Evolutionary conservation across 2,888 invertebrate genomes (phyloP).

Genomic region (Conchocele bisecta): DNA sequence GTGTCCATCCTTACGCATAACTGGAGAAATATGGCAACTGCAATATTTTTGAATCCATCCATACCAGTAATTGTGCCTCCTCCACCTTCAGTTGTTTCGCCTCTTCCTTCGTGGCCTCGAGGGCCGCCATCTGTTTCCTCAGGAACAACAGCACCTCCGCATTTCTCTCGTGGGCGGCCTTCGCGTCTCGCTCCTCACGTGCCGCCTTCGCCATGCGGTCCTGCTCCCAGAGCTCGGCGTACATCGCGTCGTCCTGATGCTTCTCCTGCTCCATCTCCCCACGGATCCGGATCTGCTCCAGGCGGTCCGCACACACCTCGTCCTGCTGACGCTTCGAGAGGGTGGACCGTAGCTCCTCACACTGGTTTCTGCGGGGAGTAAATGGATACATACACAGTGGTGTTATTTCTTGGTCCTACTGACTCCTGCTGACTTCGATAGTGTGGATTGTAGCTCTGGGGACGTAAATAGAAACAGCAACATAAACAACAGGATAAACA

Average conservation of each 20-base stretch:
- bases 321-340: constrained; percentile 80
- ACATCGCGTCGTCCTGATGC: constrained; percentile 78
- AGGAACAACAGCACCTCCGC: constrained; percentile 76
- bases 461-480: too few relatives aligned
- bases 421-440: too few relatives aligned
- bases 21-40: too few relatives aligned
- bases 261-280: constrained; percentile 68
- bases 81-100: constrained; percentile 78
- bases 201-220: constrained; percentile 80
- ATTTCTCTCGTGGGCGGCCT: constrained; percentile 75
- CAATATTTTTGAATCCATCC: too few relatives aligned
- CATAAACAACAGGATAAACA: too few relatives aligned
- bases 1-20: too few relatives aligned
- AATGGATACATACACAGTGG: too few relatives aligned
- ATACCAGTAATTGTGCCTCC: constrained; percentile 79
- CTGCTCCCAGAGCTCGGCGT: constrained; percentile 80
- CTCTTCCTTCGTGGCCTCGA: constrained; percentile 78
- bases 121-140: constrained; percentile 80
- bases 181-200: constrained; percentile 79
- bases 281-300: constrained; percentile 73
- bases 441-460: too few relatives aligned
- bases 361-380: constrained; percentile 77
- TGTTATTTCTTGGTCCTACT: too few relatives aligned
- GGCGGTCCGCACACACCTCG: constrained; percentile 79
- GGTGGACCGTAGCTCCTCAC: constrained; percentile 81